Conservation (phyloP, 2,113 vertebrate species). For the Microtus ochrogaster region DNA sequence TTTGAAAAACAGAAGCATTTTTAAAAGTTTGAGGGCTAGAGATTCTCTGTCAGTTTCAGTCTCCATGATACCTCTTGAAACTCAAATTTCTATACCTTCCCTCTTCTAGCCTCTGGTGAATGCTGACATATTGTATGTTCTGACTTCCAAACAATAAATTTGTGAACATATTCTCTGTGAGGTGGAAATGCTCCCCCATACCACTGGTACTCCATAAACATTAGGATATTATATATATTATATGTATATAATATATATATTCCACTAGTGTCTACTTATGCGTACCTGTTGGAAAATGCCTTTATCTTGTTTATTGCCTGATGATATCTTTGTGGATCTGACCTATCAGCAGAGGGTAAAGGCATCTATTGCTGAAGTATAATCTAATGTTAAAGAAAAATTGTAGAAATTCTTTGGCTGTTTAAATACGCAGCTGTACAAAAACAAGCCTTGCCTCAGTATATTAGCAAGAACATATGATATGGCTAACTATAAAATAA, state of each 20-base stretch:
- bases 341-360: not conserved
- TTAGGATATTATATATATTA: not conserved
- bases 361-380: not conserved
- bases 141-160: not conserved
- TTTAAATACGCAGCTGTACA: not conserved
- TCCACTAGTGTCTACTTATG: not conserved
- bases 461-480: not conserved
- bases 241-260: too few species aligned
- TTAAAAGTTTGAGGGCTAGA: not conserved
- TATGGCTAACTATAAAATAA: not conserved
- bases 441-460: not conserved
- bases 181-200: not conserved
- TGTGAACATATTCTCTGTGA: not conserved
- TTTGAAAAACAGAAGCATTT: not conserved
- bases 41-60: not conserved
- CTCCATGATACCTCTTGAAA: too few species aligned
- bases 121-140: not conserved
- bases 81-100: not conserved
- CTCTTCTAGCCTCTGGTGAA: not conserved
- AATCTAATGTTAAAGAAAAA: not conserved
- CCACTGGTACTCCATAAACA: not conserved
- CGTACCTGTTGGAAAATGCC: not conserved
- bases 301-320: not conserved
- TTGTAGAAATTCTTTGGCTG: not conserved
- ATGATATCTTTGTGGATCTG: not conserved